phyloP scores from a whole-genome alignment of 2,113 vertebrate genomes.

The Lasiurus borealis region DNA sequence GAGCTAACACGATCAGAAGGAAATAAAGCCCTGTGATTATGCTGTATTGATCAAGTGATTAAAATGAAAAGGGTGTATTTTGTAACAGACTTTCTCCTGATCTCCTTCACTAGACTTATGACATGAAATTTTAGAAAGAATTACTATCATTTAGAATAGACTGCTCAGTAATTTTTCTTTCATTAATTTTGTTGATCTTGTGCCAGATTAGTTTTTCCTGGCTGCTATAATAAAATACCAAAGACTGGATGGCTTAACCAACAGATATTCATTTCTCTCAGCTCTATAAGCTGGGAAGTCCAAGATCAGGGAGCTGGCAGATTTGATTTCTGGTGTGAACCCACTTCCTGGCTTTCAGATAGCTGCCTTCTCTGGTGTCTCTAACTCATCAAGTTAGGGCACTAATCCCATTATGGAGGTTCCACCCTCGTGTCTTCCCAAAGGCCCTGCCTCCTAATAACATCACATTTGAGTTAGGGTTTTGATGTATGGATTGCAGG shows the following conservation, averaged over 20 bases:
- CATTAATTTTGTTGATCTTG: neutral
- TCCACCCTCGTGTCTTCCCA: neutral
- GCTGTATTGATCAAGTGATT: constrained; percentile 39
- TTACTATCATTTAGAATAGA: neutral
- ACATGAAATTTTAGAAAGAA: constrained; percentile 14
- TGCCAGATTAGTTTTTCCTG: neutral
- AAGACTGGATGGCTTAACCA: neutral
- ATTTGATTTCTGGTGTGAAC: neutral
- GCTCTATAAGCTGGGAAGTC: neutral
- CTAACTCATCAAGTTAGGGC: neutral
- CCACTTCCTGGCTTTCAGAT: neutral
- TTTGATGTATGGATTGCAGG: neutral
- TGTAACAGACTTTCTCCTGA: neutral
- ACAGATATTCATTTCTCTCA: neutral
- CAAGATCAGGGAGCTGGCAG: neutral
- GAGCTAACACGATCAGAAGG: constrained; percentile 39
- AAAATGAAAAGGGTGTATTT: constrained; percentile 39
- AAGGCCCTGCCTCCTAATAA: neutral
- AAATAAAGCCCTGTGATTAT: constrained; percentile 66
- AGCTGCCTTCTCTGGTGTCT: neutral
- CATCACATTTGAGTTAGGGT: neutral
- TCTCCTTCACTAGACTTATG: neutral
- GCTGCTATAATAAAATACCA: neutral
- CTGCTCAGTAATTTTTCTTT: neutral
- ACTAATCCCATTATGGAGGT: neutral